Evolutionary conservation across 1,140 invertebrate genomes (phyloP).

Genomic region (Drosophila chauvacae): DNA sequence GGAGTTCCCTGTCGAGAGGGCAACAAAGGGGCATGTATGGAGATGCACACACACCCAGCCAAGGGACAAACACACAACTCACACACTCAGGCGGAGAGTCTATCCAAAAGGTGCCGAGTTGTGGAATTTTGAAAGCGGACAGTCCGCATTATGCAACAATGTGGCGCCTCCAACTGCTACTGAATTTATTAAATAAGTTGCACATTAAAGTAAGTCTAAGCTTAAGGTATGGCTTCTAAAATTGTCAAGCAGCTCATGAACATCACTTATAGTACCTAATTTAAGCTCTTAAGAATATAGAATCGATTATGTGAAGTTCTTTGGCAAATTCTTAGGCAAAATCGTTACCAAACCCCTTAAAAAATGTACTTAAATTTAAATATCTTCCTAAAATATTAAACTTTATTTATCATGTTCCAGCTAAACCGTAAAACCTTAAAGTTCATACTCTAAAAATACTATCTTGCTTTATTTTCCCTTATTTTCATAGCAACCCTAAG

Average conservation of each 20-base stretch:
- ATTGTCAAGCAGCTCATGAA: neutral
- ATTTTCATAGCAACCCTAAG: neutral
- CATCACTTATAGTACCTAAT: neutral
- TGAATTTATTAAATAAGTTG: conserved; percentile 31
- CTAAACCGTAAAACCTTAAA: neutral
- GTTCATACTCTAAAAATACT: neutral
- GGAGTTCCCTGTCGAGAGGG: conserved; percentile 37
- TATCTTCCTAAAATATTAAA: neutral
- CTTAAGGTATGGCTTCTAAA: neutral
- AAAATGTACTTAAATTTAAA: too few relatives aligned
- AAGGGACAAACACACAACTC: conserved; percentile 10
- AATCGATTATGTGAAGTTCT: neutral
- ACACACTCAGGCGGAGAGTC: conserved; percentile 36
- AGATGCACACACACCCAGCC: conserved; percentile 22
- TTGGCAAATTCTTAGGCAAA: neutral
- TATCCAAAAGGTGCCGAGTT: conserved; percentile 65
- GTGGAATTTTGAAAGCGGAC: conserved; percentile 60
- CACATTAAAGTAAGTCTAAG: conserved; percentile 14
- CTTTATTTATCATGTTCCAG: neutral
- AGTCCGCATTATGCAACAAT: conserved; percentile 54
- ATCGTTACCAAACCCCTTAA: neutral
- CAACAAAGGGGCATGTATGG: conserved; percentile 58
- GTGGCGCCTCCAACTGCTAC: conserved; percentile 15
- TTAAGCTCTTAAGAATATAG: neutral
- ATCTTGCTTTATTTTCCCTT: neutral